phyloP scores from a whole-genome alignment of 2,888 invertebrate species.

The Diplolepis rosae region DNA sequence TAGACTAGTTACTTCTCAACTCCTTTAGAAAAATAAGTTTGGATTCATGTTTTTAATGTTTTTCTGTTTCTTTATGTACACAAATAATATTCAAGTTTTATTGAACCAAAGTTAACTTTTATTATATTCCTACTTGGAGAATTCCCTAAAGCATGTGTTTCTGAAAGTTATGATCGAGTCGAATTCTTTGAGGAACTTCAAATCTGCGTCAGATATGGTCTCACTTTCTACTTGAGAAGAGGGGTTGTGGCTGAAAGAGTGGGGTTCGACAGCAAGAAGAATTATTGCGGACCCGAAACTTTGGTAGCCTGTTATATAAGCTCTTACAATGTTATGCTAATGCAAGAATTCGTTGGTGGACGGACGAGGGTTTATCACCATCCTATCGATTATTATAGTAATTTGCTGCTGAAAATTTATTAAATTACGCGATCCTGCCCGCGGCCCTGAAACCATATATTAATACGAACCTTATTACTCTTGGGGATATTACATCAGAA shows the following conservation, averaged over 20 bases:
- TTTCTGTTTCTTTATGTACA: too few relatives aligned
- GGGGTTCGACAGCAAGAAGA: conserved; percentile 25
- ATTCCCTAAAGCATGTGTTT: conserved; percentile 4
- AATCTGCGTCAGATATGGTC: background rate
- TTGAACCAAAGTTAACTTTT: background rate
- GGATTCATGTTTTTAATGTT: too few relatives aligned
- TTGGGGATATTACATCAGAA: conserved; percentile 2
- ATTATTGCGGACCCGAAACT: conserved; percentile 29
- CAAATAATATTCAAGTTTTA: too few relatives aligned
- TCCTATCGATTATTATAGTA: conserved; percentile 45
- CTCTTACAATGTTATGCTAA: conserved; percentile 48
- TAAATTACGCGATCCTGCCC: conserved; percentile 38
- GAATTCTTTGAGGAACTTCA: conserved; percentile 24
- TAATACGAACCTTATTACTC: conserved; percentile 1
- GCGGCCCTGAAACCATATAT: conserved; percentile 30
- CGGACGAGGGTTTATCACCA: conserved; percentile 37
- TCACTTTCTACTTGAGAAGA: conserved; percentile 8
- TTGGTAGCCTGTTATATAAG: conserved; percentile 21
- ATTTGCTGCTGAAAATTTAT: conserved; percentile 46
- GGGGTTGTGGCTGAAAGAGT: background rate
- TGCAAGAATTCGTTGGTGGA: conserved; percentile 39
- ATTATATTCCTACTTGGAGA: background rate
- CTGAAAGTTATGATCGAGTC: conserved; percentile 19
- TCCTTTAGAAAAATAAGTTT: too few relatives aligned
- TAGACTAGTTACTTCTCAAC: too few relatives aligned